Base-by-base conservation (phyloP, 2,888 invertebrate species). In the Trisateles emortualis region DNA sequence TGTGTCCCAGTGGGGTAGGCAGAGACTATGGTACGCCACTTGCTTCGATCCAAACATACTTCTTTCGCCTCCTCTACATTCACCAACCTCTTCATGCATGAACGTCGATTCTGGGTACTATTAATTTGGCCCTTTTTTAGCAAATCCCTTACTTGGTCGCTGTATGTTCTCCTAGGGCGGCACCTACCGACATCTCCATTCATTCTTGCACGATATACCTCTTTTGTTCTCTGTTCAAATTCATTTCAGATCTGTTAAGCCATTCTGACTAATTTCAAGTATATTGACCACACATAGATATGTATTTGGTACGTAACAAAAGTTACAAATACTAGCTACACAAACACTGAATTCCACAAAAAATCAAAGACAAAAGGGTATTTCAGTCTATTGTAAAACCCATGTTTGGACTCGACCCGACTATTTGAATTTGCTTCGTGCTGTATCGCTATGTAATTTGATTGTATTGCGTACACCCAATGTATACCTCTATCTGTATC, bases 351-450 rank as follows among this genome's bases (percentile, higher is more conserved):
- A 6, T 26, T 13, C 10, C 14, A 16, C 26, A 41, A 41, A 33
- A 40, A 41, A 29, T 41, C 40, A 29, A 16, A 9, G 14, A 26
- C 14, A 29, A 41, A 29, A n/a, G 6, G 4, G 3, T 40, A 29
- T 40, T 40, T 26, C 13, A 40, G 29, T 40, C 40, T 26, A 40
- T 39, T 39, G 26, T 29, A 40, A 41, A 41, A n/a, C n/a, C 26
- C 14, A 13, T 0, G n/a, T 29, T n/a, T 48, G 32, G 33, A 40
- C n/a, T n/a, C n/a, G 16, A 48, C 11, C 11, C 16, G 2, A 40
- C 5, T 33, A 16, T 16, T 33, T 14, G 22, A 22, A 32, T 22
- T 8, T 1, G 38, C 38, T 19, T 13, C 10, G 13, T n/a, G 5
- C 38, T 38, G 38, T 2, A 3, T 19, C 19, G 19, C 5, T 19